Conservation (phyloP, 2,888 invertebrate genomes). For the Polydrusus tereticollis region DNA sequence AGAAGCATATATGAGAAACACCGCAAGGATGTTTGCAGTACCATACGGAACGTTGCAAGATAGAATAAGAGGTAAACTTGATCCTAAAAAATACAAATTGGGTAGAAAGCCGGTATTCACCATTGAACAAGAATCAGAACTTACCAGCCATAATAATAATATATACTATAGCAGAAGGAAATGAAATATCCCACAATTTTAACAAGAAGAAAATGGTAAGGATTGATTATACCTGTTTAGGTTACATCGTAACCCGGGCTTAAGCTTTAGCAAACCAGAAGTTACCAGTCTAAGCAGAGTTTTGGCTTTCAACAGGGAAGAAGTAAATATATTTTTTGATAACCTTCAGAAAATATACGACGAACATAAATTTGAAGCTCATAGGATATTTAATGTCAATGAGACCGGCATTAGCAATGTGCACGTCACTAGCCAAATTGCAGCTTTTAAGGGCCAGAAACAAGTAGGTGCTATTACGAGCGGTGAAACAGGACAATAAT, state of each 20-base stretch:
- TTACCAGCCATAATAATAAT: neutral
- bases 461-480: slow-evolving; percentile 45
- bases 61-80: slow-evolving; percentile 37
- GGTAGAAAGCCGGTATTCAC: slow-evolving; percentile 44
- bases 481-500: slow-evolving; percentile 41
- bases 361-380: slow-evolving; percentile 32
- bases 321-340: slow-evolving; percentile 22
- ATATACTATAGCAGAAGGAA: slow-evolving; percentile 35
- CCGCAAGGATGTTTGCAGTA: slow-evolving; percentile 25
- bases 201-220: slow-evolving; percentile 30
- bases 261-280: slow-evolving; percentile 33
- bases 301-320: slow-evolving; percentile 32
- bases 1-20: neutral
- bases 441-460: slow-evolving; percentile 39
- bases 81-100: slow-evolving; percentile 36
- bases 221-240: slow-evolving; percentile 30
- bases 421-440: slow-evolving; percentile 25
- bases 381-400: slow-evolving; percentile 27
- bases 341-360: slow-evolving; percentile 32
- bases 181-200: slow-evolving; percentile 25
- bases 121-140: slow-evolving; percentile 9
- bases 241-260: slow-evolving; percentile 16
- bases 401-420: slow-evolving; percentile 33
- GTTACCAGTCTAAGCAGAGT: slow-evolving; percentile 40
- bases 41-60: slow-evolving; percentile 46